These are phyloP conservation scores for Zeugodacus cucurbitae DNA, from an alignment of 1,140 invertebrate genomes.

Conservation along the genomic window DNA sequence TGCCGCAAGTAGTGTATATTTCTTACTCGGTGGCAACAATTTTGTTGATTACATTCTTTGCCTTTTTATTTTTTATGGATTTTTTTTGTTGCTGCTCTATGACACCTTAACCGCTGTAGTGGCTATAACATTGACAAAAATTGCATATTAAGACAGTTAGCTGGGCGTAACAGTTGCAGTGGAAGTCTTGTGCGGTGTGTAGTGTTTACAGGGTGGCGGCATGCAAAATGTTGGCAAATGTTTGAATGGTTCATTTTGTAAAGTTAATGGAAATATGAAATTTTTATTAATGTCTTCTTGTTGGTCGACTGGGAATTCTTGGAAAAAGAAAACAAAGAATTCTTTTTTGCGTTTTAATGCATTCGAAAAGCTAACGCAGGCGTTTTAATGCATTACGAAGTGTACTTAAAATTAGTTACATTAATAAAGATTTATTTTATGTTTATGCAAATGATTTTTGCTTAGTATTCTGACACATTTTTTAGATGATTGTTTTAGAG, in stretches of 20 bases:
- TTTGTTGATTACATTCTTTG: not conserved
- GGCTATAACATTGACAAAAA: slow-evolving; percentile 33
- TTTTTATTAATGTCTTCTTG: slow-evolving; percentile 23
- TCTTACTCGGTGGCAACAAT: not conserved
- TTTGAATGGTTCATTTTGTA: slow-evolving; percentile 1
- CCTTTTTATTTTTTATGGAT: not conserved
- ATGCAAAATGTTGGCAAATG: not conserved
- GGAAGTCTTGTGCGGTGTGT: no score
- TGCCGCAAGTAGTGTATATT: not conserved
- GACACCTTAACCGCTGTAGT: slow-evolving; percentile 21
- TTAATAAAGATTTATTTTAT: slow-evolving; percentile 1
- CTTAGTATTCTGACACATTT: no score
- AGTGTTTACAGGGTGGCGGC: not conserved
- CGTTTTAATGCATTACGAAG: not conserved
- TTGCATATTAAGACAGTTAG: slow-evolving; percentile 33
- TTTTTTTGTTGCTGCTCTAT: not conserved
- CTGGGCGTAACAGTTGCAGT: not conserved
- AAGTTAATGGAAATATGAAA: slow-evolving; percentile 34
- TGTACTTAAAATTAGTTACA: not conserved
- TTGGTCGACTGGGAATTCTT: not conserved
- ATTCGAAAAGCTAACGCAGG: not conserved
- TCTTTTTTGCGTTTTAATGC: not conserved
- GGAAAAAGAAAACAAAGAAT: not conserved
- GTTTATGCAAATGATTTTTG: not conserved
- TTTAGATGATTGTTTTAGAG: no score